These are phyloP conservation scores for Ormyrus pomaceus DNA, from an alignment of 2,888 invertebrate species.

Conservation along the genomic window DNA sequence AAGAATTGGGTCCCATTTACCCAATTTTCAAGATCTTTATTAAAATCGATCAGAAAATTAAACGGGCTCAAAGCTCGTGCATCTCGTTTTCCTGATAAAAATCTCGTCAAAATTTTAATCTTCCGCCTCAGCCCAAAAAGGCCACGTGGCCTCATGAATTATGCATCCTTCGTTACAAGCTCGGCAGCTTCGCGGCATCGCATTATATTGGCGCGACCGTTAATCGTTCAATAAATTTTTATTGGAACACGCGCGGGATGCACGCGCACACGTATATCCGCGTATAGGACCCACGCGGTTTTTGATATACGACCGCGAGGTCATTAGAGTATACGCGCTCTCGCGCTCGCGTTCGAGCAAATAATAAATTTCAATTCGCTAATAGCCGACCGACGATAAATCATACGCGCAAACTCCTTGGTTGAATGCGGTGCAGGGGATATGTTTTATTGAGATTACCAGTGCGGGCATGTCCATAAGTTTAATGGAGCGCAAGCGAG, in stretches of 20 bases:
- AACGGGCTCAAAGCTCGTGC: too few relatives aligned
- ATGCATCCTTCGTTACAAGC: too few relatives aligned
- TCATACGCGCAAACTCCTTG: not conserved
- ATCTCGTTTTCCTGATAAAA: too few relatives aligned
- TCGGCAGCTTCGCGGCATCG: too few relatives aligned
- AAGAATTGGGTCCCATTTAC: too few relatives aligned
- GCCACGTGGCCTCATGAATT: too few relatives aligned
- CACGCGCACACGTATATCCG: not conserved
- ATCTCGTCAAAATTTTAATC: too few relatives aligned
- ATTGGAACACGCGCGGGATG: not conserved
- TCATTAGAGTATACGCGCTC: slow-evolving; percentile 2
- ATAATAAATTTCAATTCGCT: slow-evolving; percentile 54
- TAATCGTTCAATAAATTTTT: slow-evolving; percentile 44
- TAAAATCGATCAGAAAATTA: too few relatives aligned
- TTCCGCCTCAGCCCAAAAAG: too few relatives aligned
- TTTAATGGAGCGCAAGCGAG: slow-evolving; percentile 4
- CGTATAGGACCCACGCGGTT: not conserved
- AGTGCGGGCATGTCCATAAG: slow-evolving; percentile 4
- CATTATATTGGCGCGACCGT: not conserved
- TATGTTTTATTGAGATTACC: slow-evolving; percentile 8
- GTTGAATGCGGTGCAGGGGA: not conserved
- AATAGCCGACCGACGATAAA: slow-evolving; percentile 39
- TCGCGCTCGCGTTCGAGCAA: not conserved
- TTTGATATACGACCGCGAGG: slow-evolving; percentile 34
- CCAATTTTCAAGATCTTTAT: too few relatives aligned